Evolutionary conservation across 1,140 invertebrate genomes (phyloP), one percentile per base, ranked within the genome.

Genomic region (Temnothorax longispinosus): DNA sequence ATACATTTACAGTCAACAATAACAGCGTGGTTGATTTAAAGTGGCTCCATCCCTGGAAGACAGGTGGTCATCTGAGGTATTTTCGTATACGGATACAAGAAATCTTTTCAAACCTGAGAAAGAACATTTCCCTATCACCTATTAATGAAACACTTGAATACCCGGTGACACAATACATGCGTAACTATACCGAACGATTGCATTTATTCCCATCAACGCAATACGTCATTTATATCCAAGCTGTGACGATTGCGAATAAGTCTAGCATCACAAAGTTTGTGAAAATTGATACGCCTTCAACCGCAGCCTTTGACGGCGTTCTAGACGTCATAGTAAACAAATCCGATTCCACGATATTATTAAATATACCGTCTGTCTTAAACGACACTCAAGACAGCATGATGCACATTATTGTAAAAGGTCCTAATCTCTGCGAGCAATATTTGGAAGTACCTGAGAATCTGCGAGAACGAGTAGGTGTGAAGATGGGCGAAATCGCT

Each of bases 41-140:
- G 0, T 93, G 93, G 92, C 8, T 56, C 8, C 92, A 93, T 58
- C 93, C 92, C 8, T 90, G 86, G 76, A 85, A 1, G 44, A 82
- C 89, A 10, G 85, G 82, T 32, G 71, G 77, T 0, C 85, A 1
- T 15, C 18, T 93, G 0, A 1, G 60, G 0, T 35, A 47, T 50
- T 93, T 92, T 50, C 0, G 21, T 1, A 88, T 93, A 2, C 5
- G 0, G 1, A 10, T 58, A 10, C 0, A 76, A 35, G 58, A 84
- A 54, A 62, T 54, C 7, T 72, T 44, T 1, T 88, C 85, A 6
- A 56, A 69, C n/a, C 77, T 92, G 1, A 71, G 32, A 84, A 67
- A 41, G 32, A 6, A 47, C 50, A 52, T 52, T 50, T 0, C 5
- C 0, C 11, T 7, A 64, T 35, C 38, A 3, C 6, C 52, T 13